Evolutionary conservation across 2,888 invertebrate genomes (phyloP).

Genomic region (Drosophila seclusa): DNA sequence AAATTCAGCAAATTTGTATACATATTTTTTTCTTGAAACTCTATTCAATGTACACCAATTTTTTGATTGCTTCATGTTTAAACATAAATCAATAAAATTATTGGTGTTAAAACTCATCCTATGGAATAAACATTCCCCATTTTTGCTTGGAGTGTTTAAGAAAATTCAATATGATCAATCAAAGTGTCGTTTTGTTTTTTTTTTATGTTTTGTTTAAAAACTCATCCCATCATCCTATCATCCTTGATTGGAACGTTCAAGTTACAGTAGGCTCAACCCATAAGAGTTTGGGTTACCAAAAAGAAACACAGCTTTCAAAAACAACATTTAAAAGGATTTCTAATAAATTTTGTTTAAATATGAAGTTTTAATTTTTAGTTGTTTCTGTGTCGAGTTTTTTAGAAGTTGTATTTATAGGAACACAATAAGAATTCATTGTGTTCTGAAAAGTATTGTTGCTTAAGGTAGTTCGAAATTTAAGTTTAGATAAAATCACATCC

Average conservation of each 20-base stretch:
- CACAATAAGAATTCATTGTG: neutral
- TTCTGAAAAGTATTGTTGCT: neutral
- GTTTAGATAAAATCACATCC: neutral
- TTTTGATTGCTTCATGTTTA: neutral
- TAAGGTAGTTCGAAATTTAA: neutral
- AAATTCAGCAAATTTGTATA: neutral
- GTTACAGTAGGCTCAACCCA: too few relatives aligned
- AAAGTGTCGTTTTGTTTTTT: neutral
- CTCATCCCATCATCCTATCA: neutral
- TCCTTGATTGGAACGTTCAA: too few relatives aligned
- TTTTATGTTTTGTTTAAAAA: neutral
- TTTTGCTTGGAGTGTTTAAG: neutral
- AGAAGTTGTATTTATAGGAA: neutral
- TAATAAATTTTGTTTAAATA: neutral
- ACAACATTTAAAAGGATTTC: neutral
- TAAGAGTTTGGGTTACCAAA: too few relatives aligned
- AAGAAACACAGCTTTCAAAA: neutral
- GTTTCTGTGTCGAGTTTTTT: neutral
- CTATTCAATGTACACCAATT: neutral
- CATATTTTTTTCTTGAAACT: neutral
- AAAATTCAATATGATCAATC: neutral
- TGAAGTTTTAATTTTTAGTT: accelerated
- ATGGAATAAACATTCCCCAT: neutral
- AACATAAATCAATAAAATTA: neutral
- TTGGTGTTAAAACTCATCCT: too few relatives aligned